Evolutionary conservation across 1,140 invertebrate genomes (phyloP).

Genomic region (Bursaphelenchus mucronatus): DNA sequence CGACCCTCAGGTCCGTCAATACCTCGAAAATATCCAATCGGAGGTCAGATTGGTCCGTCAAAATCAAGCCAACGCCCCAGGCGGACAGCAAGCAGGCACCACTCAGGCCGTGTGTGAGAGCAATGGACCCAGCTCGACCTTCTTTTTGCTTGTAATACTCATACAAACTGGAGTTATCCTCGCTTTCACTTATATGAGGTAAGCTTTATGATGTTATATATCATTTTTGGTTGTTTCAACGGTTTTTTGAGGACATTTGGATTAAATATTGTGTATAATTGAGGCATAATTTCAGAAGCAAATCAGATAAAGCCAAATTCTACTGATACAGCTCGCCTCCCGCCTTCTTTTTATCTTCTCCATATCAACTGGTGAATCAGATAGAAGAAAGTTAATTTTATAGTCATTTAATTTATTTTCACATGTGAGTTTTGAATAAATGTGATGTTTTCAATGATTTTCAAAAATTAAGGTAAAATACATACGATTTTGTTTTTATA

Average conservation of each 20-base stretch:
- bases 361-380: no score
- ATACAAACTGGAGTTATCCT: constrained; percentile 49
- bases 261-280: constrained; percentile 18
- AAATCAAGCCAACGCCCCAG: constrained; percentile 24
- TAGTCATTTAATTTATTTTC: no score
- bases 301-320: constrained; percentile 59
- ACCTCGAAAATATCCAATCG: constrained; percentile 45
- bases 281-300: constrained; percentile 49
- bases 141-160: constrained; percentile 49
- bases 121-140: constrained; percentile 45
- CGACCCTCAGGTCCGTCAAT: constrained; percentile 28
- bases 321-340: constrained; percentile 34
- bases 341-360: no score
- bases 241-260: not conserved
- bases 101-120: constrained; percentile 21
- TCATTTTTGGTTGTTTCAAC: not conserved
- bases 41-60: constrained; percentile 46
- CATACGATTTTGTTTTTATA: no score
- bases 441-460: no score
- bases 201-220: constrained; percentile 18
- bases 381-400: no score
- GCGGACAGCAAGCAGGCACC: constrained; percentile 6
- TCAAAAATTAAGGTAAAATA: no score
- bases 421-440: no score
- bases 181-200: constrained; percentile 55